Evolutionary conservation across 2,797 vertebrate genomes (phyloP), one percentile per base, ranked within the genome.

Genomic region (Protosalanx chinensis): DNA sequence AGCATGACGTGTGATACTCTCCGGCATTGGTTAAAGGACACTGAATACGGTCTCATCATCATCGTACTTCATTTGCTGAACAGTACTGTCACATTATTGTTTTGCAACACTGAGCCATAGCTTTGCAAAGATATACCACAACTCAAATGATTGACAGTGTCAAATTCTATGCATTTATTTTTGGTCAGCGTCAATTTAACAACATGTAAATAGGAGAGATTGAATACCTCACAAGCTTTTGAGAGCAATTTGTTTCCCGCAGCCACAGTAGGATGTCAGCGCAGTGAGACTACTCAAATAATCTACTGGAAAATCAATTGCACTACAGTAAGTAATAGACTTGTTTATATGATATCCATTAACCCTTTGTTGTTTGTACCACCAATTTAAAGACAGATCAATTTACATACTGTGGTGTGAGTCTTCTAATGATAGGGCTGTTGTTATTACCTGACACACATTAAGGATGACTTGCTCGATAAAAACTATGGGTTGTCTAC

Each of bases 161-260:
- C 75, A 82, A 79, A 76, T 73, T 63, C 81, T 71, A 75, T 62
- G 77, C 75, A 84, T 87, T 91, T 86, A 91, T 89, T 86, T 76
- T 78, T 75, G 86, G 84, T 87, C 82, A 82, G 76, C 84, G 87
- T 86, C 81, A 85, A 82, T 88, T 86, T 90, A 86, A 88, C 89
- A 88, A 85, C 82, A 80, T 56, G 72, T 79, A 79, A 77, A 87
- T 84, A 86, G 87, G 81, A 84, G 65, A 84, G 78, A 70, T 78
- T 67, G 71, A 74, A 84, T 76, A 86, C 70, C 76, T 81, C 49
- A 8, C 79, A 75, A 46, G 13, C 6, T 3, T 33, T 64, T 32
- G 18, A 60, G 20, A 33, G 57, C 30, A 8, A 18, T 58, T 57
- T n/a, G 32, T 64, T 30, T 37, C 6, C 18, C 46, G 4, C 20